Conservation (phyloP, 2,113 vertebrate species). For the Pelvicachromis taeniatus region DNA sequence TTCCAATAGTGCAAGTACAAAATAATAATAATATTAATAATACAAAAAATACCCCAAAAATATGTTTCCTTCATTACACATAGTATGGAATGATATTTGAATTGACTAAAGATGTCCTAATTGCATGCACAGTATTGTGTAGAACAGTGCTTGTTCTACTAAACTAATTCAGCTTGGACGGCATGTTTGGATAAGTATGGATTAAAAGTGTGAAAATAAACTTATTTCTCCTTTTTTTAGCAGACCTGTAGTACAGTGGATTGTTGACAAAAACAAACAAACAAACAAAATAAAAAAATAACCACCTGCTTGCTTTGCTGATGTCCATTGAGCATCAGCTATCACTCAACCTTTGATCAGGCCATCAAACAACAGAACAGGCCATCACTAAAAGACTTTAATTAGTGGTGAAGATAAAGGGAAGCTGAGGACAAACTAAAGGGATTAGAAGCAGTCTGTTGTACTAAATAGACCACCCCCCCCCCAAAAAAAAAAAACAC, state of each 20-base stretch:
- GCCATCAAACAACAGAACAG: conserved; percentile 54
- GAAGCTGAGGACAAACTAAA: background rate
- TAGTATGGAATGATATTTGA: background rate
- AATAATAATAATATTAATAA: background rate
- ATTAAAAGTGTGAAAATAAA: background rate
- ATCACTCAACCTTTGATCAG: conserved; percentile 61
- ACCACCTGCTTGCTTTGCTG: conserved; percentile 41
- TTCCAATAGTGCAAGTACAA: background rate
- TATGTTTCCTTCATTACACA: background rate
- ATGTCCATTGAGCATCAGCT: background rate
- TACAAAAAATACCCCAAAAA: background rate
- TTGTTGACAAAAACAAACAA: background rate
- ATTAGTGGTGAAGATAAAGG: conserved; percentile 35
- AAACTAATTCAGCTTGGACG: background rate
- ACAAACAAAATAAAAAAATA: conserved; percentile 16
- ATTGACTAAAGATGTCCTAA: background rate
- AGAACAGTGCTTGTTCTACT: background rate
- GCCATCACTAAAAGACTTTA: conserved; percentile 17
- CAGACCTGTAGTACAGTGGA: background rate
- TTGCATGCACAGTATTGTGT: background rate
- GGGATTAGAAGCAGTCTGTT: background rate
- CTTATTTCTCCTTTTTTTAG: background rate
- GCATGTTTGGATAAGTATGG: background rate
- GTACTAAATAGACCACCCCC: background rate
- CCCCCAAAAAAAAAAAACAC: background rate